Evolutionary conservation across 2,888 invertebrate genomes (phyloP).

Genomic region (Rhagophthalmus giganteus): DNA sequence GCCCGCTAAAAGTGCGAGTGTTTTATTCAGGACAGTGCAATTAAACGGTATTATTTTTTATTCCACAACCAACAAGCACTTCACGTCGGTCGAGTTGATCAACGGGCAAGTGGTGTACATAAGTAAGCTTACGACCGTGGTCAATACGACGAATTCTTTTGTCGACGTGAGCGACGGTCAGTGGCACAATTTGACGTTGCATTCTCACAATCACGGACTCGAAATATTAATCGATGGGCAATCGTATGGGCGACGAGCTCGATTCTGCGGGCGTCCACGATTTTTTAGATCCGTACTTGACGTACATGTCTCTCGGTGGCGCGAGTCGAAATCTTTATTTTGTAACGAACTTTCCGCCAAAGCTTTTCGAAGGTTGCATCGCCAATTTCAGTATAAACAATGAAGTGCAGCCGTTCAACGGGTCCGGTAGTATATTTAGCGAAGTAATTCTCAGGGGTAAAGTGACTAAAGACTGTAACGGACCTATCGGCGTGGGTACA

Average conservation of each 20-base stretch:
- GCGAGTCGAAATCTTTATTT: constrained; percentile 65
- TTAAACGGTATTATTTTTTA: constrained; percentile 82
- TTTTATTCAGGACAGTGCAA: constrained; percentile 80
- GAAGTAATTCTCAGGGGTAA: constrained; percentile 73
- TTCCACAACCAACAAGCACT: constrained; percentile 85
- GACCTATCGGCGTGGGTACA: constrained; percentile 73
- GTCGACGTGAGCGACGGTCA: constrained; percentile 74
- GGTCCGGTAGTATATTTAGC: constrained; percentile 79
- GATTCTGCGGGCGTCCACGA: constrained; percentile 87
- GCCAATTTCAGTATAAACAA: constrained; percentile 87
- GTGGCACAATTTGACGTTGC: constrained; percentile 87
- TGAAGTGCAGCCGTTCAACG: constrained; percentile 87
- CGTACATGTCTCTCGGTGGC: constrained; percentile 79
- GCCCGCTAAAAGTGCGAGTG: constrained; percentile 73
- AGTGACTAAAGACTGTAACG: constrained; percentile 74
- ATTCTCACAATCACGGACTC: constrained; percentile 70
- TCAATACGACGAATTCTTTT: constrained; percentile 79
- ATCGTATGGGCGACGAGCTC: constrained; percentile 78
- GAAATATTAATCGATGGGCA: constrained; percentile 72
- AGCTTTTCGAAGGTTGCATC: constrained; percentile 85
- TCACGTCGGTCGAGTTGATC: constrained; percentile 77
- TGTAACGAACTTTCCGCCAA: constrained; percentile 58
- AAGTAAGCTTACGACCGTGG: constrained; percentile 75
- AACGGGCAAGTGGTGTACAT: constrained; percentile 78
- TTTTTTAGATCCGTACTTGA: constrained; percentile 88